Evolutionary conservation across 2,797 vertebrate species (phyloP).

Genomic region (Pseudomugil gertrudae): DNA sequence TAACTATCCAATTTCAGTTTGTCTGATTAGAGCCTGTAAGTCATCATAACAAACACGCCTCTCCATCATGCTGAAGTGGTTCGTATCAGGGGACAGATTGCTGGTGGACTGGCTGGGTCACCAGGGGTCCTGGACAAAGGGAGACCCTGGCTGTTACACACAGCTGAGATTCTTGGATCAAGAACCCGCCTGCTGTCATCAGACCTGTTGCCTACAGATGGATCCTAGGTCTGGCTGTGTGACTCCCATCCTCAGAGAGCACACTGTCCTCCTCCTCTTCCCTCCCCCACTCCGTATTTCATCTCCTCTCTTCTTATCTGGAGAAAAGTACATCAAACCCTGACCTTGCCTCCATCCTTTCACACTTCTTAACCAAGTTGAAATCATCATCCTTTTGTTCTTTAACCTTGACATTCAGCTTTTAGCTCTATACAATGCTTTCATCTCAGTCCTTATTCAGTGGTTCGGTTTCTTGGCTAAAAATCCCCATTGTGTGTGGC

Average conservation of each 20-base stretch:
- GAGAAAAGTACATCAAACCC: conserved; percentile 24
- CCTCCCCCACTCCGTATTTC: conserved; percentile 46
- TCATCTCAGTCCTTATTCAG: conserved; percentile 57
- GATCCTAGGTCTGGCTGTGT: conserved; percentile 57
- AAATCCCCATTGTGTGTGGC: conserved; percentile 40
- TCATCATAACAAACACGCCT: conserved; percentile 41
- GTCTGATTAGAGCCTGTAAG: conserved; percentile 43
- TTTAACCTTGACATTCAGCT: conserved; percentile 69
- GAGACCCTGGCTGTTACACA: conserved; percentile 50
- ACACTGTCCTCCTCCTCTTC: conserved; percentile 25
- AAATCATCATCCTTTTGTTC: conserved; percentile 62
- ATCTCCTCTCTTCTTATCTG: conserved; percentile 24
- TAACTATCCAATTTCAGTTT: conserved; percentile 52
- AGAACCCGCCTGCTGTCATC: conserved; percentile 71
- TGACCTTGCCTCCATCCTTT: conserved; percentile 55
- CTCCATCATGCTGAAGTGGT: conserved; percentile 30
- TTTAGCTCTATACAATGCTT: conserved; percentile 47
- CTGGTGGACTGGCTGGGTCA: conserved; percentile 43
- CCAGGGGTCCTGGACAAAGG: conserved; percentile 51
- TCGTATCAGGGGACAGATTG: conserved; percentile 71
- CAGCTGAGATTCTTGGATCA: conserved; percentile 58
- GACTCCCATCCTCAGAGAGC: conserved; percentile 42
- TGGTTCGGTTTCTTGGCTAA: conserved; percentile 62
- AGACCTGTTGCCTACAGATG: conserved; percentile 83
- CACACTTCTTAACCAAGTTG: conserved; percentile 30